Conservation (phyloP, 2,888 invertebrate genomes). For the Marasmarcha lunaedactyla region DNA sequence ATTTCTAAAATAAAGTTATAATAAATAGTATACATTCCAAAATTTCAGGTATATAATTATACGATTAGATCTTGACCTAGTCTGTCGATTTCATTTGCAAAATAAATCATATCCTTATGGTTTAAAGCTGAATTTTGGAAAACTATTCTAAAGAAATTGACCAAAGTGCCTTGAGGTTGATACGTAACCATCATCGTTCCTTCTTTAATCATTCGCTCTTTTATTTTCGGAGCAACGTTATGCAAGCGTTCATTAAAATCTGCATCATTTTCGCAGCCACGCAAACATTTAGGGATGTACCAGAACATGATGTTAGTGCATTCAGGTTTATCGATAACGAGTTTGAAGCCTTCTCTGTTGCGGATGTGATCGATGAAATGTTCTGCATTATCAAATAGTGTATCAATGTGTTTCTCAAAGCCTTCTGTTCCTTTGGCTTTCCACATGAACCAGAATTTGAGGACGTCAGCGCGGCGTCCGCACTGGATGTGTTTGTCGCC, state of each 20-base stretch:
- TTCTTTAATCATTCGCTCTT: conserved; percentile 94
- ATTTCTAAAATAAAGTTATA: conserved; percentile 4
- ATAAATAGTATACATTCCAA: conserved; percentile 16
- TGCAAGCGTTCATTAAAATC: conserved; percentile 76
- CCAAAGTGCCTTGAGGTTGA: conserved; percentile 85
- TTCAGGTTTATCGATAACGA: conserved; percentile 84
- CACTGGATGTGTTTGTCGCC: conserved; percentile 97
- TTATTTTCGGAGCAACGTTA: conserved; percentile 90
- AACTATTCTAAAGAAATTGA: conserved; percentile 96
- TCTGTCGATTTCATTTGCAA: conserved; percentile 88
- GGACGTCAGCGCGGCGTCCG: conserved; percentile 93
- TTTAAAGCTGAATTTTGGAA: conserved; percentile 91
- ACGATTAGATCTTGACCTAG: conserved; percentile 76
- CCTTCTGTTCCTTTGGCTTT: conserved; percentile 90
- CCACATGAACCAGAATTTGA: conserved; percentile 99
- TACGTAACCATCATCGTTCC: conserved; percentile 98
- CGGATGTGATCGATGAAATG: conserved; percentile 78
- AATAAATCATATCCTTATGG: conserved; percentile 85
- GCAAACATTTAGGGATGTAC: conserved; percentile 87
- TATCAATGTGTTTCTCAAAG: conserved; percentile 82
- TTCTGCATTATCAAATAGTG: conserved; percentile 79
- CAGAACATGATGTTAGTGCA: conserved; percentile 97
- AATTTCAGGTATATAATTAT: conserved; percentile 20
- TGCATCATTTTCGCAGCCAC: conserved; percentile 59
- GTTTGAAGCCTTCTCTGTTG: conserved; percentile 76